Evolutionary conservation across 2,797 vertebrate genomes (phyloP).

Genomic region (Semotilus atromaculatus): DNA sequence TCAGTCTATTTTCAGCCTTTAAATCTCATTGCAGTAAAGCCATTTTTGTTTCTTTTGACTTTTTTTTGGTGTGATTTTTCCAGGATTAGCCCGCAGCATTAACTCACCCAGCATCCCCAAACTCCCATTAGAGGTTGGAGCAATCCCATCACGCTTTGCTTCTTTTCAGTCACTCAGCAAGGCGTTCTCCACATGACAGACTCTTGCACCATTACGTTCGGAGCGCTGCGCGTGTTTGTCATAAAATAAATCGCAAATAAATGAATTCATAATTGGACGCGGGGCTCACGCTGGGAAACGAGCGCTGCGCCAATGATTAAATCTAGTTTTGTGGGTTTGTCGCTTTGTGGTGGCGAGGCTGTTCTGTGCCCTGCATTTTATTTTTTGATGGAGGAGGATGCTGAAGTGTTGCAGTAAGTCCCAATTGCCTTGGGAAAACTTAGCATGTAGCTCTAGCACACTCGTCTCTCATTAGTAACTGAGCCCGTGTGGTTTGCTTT

Average conservation of each 20-base stretch:
- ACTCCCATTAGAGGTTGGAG: slow-evolving; percentile 47
- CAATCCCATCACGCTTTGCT: slow-evolving; percentile 49
- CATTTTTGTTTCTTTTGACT: slow-evolving; percentile 43
- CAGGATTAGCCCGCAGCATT: slow-evolving; percentile 45
- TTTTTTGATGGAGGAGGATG: slow-evolving; percentile 58
- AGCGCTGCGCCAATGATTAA: slow-evolving; percentile 72
- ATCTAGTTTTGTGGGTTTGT: slow-evolving; percentile 73
- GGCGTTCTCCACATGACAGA: slow-evolving; percentile 56
- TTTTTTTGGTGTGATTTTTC: slow-evolving; percentile 36
- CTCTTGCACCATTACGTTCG: slow-evolving; percentile 55
- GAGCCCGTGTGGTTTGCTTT: slow-evolving; percentile 65
- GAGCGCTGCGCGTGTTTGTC: slow-evolving; percentile 65
- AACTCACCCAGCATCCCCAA: slow-evolving; percentile 39
- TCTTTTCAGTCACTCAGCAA: slow-evolving; percentile 59
- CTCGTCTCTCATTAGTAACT: slow-evolving; percentile 75
- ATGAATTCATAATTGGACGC: slow-evolving; percentile 75
- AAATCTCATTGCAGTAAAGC: slow-evolving; percentile 74
- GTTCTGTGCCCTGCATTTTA: slow-evolving; percentile 52
- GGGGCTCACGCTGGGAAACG: slow-evolving; percentile 67
- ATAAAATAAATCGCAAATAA: slow-evolving; percentile 75
- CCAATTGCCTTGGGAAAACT: slow-evolving; percentile 65
- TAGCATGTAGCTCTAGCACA: slow-evolving; percentile 73
- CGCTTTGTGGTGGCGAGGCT: slow-evolving; percentile 54
- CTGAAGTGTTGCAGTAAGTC: slow-evolving; percentile 50
- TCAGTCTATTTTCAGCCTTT: slow-evolving; percentile 73